Evolutionary conservation across 1,140 invertebrate species (phyloP).

Genomic region (Drosophila nebulosa): DNA sequence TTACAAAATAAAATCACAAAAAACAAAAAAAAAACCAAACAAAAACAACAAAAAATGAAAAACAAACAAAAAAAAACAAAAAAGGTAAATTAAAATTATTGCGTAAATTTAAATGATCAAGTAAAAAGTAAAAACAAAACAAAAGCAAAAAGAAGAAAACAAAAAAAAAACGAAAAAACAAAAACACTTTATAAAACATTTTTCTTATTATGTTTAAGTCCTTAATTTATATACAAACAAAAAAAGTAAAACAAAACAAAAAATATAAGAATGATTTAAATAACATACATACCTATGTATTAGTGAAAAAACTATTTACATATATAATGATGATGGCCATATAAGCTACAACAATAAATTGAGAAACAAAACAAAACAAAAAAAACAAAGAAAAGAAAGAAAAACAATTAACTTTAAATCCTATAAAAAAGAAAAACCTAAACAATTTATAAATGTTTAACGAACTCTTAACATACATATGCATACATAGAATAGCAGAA

Average conservation of each 20-base stretch:
- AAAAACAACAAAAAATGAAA: conserved; percentile 29
- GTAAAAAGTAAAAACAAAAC: conserved; percentile 53
- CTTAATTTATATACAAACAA: conserved; percentile 75
- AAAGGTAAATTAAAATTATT: conserved; percentile 51
- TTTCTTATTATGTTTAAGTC: conserved; percentile 75
- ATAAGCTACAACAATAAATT: conserved; percentile 77
- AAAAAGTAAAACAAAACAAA: conserved; percentile 22
- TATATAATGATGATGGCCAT: conserved; percentile 73
- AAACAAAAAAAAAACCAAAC: conserved; percentile 15
- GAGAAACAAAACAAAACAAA: conserved; percentile 24
- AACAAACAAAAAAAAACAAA: conserved; percentile 39
- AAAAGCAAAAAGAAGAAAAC: conserved; percentile 30
- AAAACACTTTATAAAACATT: conserved; percentile 71
- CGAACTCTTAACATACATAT: conserved; percentile 66
- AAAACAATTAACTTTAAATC: conserved; percentile 65
- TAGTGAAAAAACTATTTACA: conserved; percentile 75
- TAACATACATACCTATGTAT: conserved; percentile 71
- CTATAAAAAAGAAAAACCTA: conserved; percentile 38
- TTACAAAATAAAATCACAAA: conserved; percentile 54
- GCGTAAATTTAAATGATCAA: conserved; percentile 52
- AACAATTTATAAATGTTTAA: conserved; percentile 73
- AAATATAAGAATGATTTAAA: conserved; percentile 70
- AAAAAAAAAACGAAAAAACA: conserved; percentile 43
- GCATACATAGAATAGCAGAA: conserved; percentile 64
- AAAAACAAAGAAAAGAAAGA: background rate